phyloP scores from a whole-genome alignment of 1,140 invertebrate genomes.

The Octopus sinensis region DNA sequence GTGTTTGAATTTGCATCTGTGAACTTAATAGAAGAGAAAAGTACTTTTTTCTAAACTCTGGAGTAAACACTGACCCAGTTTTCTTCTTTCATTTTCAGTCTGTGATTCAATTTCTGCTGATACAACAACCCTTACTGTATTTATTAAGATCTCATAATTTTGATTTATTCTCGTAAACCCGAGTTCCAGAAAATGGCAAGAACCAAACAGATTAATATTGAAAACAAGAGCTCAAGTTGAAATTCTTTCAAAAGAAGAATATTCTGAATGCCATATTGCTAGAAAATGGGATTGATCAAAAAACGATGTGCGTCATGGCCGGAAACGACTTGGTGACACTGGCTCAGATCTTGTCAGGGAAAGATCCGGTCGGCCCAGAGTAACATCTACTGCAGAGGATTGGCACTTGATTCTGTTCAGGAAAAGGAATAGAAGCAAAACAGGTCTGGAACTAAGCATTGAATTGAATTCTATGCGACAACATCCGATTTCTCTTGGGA shows the following conservation, averaged over 20 bases:
- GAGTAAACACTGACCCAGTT: too few relatives aligned
- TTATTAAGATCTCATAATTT: too few relatives aligned
- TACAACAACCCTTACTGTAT: too few relatives aligned
- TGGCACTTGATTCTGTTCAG: background rate
- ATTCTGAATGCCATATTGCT: background rate
- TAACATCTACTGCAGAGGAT: background rate
- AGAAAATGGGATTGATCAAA: background rate
- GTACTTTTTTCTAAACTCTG: too few relatives aligned
- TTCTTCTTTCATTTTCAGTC: too few relatives aligned
- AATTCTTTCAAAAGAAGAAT: background rate
- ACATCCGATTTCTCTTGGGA: background rate
- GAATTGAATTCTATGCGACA: background rate
- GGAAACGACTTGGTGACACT: background rate
- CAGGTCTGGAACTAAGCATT: background rate
- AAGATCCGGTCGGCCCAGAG: background rate
- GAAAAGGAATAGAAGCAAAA: background rate
- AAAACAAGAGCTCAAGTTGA: background rate
- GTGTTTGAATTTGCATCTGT: too few relatives aligned
- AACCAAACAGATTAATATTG: background rate
- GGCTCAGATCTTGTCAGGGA: background rate
- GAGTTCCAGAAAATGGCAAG: too few relatives aligned
- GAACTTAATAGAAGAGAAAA: too few relatives aligned
- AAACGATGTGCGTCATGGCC: background rate
- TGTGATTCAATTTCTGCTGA: too few relatives aligned
- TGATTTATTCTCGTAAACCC: too few relatives aligned